Base-by-base conservation (phyloP, 1,140 invertebrate species). In the Tachypleus tridentatus region DNA sequence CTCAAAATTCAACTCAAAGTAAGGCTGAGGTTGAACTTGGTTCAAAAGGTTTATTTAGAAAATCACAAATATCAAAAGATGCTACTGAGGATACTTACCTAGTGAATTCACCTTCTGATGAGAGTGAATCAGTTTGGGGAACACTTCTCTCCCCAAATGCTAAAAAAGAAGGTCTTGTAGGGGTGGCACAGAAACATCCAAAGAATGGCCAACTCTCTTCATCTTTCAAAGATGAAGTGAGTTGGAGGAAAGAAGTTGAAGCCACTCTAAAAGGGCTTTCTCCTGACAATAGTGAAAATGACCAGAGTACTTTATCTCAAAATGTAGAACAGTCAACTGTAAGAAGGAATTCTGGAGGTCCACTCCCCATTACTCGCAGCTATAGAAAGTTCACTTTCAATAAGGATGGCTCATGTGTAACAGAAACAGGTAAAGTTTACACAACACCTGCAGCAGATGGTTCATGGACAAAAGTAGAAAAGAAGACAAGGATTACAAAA, bases 351-450 rank as follows among this genome's bases (percentile, higher is more conserved):
- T 29, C 29, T 29, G 54, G 9, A 56, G 54, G 64, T 65, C 64
- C 70, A 4, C 58, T 70, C 51, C 72, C 72, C 11, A 73, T 73
- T 11, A 61, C 72, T 51, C 57, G 72, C 8, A 71, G 69, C 50
- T 73, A 73, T 57, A 72, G 71, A 60, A 73, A 73, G 54, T 68
- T 73, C 8, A 73, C 68, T 4, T 73, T 73, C 54, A 73, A 71
- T 8, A 73, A 73, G 64, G 72, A 73, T 60, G 72, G 72, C 47
- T 69, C 72, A 10, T 67, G 66, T 59, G 71, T 73, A 29, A 73
- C 71, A 5, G 72, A 73, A 64, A 73, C 67, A 7, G 70, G 72
- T 4, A 72, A 73, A 59, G 69, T 73, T 8, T 71, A 73, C 47
- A 65, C 69, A 7, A 65, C 62, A 48, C 68, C 72, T 51, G 66